Evolutionary conservation across 2,888 invertebrate species (phyloP).

Genomic region (Rhamphomyia laevipes): DNA sequence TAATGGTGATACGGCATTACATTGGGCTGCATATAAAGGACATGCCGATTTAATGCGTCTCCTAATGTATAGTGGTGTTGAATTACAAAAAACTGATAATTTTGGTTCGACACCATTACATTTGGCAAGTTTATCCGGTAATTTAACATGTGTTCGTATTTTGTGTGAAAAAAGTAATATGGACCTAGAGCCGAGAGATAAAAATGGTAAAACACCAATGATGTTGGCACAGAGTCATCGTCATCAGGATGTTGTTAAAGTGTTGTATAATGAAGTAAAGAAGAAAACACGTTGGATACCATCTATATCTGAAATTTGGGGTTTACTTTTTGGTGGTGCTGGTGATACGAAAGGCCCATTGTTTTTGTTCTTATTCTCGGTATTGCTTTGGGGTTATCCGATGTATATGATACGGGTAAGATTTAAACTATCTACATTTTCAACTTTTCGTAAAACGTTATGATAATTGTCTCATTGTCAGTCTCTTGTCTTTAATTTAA

Average conservation of each 20-base stretch:
- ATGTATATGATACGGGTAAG: slow-evolving; percentile 79
- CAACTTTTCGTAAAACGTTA: not conserved
- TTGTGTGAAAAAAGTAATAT: slow-evolving; percentile 86
- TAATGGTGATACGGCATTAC: slow-evolving; percentile 85
- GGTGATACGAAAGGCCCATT: slow-evolving; percentile 84
- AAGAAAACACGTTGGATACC: slow-evolving; percentile 77
- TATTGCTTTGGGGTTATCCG: slow-evolving; percentile 84
- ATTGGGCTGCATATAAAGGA: slow-evolving; percentile 92
- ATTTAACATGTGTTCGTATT: slow-evolving; percentile 72
- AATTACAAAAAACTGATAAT: slow-evolving; percentile 74
- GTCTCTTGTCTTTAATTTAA: no score
- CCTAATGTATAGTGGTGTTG: slow-evolving; percentile 82
- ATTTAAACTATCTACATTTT: not conserved
- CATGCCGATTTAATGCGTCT: slow-evolving; percentile 78
- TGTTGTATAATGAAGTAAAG: slow-evolving; percentile 70
- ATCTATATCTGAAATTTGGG: slow-evolving; percentile 78
- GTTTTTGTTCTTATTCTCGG: slow-evolving; percentile 72
- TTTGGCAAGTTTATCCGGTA: slow-evolving; percentile 79
- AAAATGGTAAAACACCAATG: slow-evolving; percentile 84
- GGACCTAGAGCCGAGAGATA: slow-evolving; percentile 75
- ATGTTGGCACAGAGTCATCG: slow-evolving; percentile 82
- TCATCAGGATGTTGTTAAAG: slow-evolving; percentile 71
- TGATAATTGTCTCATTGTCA: not conserved
- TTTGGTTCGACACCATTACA: slow-evolving; percentile 88
- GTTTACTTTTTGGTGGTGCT: slow-evolving; percentile 77